phyloP scores from a whole-genome alignment of 2,888 invertebrate genomes.

The Aphidius colemani region DNA sequence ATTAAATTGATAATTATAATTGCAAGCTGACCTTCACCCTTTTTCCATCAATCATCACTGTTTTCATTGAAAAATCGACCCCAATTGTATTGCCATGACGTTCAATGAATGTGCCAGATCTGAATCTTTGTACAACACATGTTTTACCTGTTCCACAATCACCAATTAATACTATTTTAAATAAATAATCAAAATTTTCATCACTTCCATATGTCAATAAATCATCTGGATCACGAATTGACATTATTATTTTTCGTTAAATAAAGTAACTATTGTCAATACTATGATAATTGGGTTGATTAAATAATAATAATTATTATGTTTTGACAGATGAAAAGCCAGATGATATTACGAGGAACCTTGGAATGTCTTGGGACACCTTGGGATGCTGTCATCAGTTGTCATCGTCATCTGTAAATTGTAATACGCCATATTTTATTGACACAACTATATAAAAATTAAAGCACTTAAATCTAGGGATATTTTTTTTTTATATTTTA shows the following conservation, averaged over 20 bases:
- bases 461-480: too few species aligned
- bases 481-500: too few species aligned
- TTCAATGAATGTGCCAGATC: constrained; percentile 94
- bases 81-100: constrained; percentile 96
- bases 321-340: too few species aligned
- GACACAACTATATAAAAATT: too few species aligned
- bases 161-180: constrained; percentile 93
- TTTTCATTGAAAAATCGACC: constrained; percentile 99
- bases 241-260: constrained; percentile 62
- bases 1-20: not conserved
- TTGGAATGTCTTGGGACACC: too few species aligned
- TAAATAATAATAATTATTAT: too few species aligned
- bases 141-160: constrained; percentile 92
- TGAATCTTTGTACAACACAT: constrained; percentile 93
- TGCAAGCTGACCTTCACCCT: constrained; percentile 80
- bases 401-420: too few species aligned
- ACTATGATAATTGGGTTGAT: too few species aligned
- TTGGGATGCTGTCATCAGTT: too few species aligned
- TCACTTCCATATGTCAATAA: constrained; percentile 78
- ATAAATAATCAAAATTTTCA: constrained; percentile 89
- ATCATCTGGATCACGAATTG: constrained; percentile 75
- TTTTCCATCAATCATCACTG: constrained; percentile 89
- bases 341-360: too few species aligned
- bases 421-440: too few species aligned
- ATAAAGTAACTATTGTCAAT: too few species aligned